Base-by-base conservation (phyloP, 2,113 vertebrate species). In the Rostratula benghalensis region DNA sequence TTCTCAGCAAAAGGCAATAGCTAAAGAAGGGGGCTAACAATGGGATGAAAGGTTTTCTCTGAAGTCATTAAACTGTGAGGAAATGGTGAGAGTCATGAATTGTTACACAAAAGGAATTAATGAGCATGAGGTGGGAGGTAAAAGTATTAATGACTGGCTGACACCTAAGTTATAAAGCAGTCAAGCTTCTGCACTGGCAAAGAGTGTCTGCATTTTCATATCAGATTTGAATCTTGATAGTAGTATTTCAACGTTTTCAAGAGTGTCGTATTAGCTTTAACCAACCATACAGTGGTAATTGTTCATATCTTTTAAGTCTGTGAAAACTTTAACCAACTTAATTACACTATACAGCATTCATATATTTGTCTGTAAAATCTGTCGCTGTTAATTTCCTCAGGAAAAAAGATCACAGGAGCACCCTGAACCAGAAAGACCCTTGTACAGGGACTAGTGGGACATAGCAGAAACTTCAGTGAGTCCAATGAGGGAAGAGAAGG, bases 31-130 rank as follows among this genome's bases (percentile, higher is more conserved):
- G 94, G 92, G 43, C 83, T 95, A 98, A 99, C 98, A 99, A 98
- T 98, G 91, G 97, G 98, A 98, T 99, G 97, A 99, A 99, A 99
- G 98, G 95, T 93, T 98, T 98, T 97, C 98, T 94, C 97, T 96
- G 98, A 98, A 98, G 94, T 97, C 97, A 98, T 98, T 98, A 98
- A 98, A 98, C 97, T 98, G 97, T 98, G 98, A 99, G 98, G 98
- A 99, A 98, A 98, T 98, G 98, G 98, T 97, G 98, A 98, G 97
- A 97, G 96, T 97, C 98, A 93, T 98, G 98, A 98, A 98, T 98
- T 97, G 98, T 98, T 98, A 98, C 98, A 98, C 97, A 98, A 97
- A 98, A 97, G 97, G 98, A 98, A 98, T 97, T 97, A 98, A 97
- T 97, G 97, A 97, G 97, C 97, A 97, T 97, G 97, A 98, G 98